Evolutionary conservation across 2,113 vertebrate genomes (phyloP).

Genomic region (Alligator sinensis): DNA sequence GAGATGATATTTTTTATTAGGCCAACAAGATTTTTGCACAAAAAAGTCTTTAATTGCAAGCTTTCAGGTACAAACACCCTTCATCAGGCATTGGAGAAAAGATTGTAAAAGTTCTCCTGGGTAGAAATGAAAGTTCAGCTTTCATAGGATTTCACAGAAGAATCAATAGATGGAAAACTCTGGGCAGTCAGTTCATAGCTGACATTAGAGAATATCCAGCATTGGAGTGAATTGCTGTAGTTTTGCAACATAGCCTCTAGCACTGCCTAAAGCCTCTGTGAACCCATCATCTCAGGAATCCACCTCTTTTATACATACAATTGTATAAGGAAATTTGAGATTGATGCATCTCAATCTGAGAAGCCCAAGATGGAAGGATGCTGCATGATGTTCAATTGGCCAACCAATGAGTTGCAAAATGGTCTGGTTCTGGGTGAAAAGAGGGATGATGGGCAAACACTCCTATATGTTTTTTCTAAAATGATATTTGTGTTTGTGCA

Average conservation of each 20-base stretch:
- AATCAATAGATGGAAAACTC: no score
- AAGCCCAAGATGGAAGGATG: not conserved
- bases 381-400: not conserved
- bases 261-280: not conserved
- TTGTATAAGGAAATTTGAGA: not conserved
- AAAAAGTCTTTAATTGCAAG: no score
- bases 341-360: not conserved
- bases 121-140: no score
- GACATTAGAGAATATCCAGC: not conserved
- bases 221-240: not conserved
- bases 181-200: no score
- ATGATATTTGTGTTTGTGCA: not conserved
- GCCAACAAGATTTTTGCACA: no score
- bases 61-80: no score
- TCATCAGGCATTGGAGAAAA: no score
- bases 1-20: no score
- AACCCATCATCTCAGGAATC: not conserved
- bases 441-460: not conserved
- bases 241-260: not conserved
- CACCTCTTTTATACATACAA: not conserved
- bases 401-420: constrained; percentile 17
- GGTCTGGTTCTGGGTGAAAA: not conserved
- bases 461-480: constrained; percentile 14
- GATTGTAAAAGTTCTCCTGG: no score
- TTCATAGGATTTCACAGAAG: no score